Evolutionary conservation across 2,888 invertebrate species (phyloP).

Genomic region (Harmothoe impar): DNA sequence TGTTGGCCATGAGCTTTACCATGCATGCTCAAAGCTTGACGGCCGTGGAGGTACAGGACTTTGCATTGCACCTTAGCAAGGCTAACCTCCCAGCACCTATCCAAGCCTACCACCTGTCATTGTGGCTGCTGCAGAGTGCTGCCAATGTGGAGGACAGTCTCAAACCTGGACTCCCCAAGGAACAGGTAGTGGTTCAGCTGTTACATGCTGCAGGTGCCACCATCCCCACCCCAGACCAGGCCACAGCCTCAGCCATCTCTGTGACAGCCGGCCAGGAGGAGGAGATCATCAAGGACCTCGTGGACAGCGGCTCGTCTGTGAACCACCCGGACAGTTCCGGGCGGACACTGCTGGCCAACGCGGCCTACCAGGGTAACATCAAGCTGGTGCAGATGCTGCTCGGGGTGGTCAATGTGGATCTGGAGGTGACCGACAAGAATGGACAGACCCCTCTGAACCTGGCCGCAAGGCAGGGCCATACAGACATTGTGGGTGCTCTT

Average conservation of each 20-base stretch:
- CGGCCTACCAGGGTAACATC: constrained; percentile 93
- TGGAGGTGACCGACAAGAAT: constrained; percentile 88
- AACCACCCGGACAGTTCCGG: constrained; percentile 84
- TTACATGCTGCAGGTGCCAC: constrained; percentile 95
- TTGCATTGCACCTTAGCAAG: constrained; percentile 84
- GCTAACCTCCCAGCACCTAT: constrained; percentile 80
- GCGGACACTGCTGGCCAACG: constrained; percentile 89
- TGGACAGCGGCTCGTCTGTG: constrained; percentile 86
- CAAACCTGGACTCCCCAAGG: constrained; percentile 78
- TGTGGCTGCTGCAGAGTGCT: constrained; percentile 88
- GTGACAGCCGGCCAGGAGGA: constrained; percentile 71
- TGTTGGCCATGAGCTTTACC: constrained; percentile 87
- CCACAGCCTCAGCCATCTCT: constrained; percentile 64
- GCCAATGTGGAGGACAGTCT: constrained; percentile 80
- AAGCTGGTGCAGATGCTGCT: constrained; percentile 94
- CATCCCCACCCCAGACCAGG: constrained; percentile 87
- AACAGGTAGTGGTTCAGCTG: constrained; percentile 86
- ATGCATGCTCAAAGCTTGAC: constrained; percentile 85
- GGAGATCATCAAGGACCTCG: constrained; percentile 86
- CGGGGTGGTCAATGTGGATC: constrained; percentile 86
- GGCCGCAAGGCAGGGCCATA: constrained; percentile 84
- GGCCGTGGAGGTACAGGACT: constrained; percentile 83
- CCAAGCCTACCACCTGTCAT: constrained; percentile 86
- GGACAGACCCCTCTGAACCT: constrained; percentile 94
- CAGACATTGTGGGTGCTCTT: constrained; percentile 83